phyloP scores from a whole-genome alignment of 2,113 vertebrate species.

The Elachura formosa region DNA sequence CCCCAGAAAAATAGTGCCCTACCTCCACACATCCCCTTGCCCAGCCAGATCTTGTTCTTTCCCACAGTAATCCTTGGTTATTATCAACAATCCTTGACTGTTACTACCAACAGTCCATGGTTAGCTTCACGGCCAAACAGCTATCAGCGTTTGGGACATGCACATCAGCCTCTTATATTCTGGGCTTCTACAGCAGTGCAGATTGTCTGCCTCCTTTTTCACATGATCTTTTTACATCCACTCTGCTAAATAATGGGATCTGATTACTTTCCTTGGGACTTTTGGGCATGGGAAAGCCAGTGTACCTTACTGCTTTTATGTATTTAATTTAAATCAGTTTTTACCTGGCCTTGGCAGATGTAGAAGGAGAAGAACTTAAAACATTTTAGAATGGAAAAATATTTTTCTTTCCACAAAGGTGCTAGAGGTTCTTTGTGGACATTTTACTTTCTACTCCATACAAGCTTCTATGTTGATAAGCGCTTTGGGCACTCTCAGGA shows the following conservation, averaged over 20 bases:
- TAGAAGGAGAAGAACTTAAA: neutral
- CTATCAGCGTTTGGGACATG: accelerated
- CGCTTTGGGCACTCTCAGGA: neutral
- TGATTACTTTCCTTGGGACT: neutral
- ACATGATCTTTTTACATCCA: neutral
- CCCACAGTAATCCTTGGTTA: neutral
- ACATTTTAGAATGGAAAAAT: neutral
- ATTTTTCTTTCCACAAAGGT: neutral
- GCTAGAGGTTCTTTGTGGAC: neutral
- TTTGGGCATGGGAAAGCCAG: neutral
- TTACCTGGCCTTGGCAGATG: neutral
- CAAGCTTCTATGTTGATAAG: neutral
- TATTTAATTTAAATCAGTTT: neutral
- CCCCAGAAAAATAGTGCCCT: neutral
- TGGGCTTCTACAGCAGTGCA: neutral
- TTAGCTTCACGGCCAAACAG: neutral
- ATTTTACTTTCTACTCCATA: neutral
- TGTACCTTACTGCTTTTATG: neutral
- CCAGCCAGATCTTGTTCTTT: neutral
- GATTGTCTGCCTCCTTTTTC: neutral
- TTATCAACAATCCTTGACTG: neutral
- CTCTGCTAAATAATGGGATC: neutral
- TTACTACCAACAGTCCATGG: neutral
- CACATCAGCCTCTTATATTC: neutral
- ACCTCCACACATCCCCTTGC: neutral